Evolutionary conservation across 2,113 vertebrate genomes (phyloP).

Genomic region (Ciconia stormi): DNA sequence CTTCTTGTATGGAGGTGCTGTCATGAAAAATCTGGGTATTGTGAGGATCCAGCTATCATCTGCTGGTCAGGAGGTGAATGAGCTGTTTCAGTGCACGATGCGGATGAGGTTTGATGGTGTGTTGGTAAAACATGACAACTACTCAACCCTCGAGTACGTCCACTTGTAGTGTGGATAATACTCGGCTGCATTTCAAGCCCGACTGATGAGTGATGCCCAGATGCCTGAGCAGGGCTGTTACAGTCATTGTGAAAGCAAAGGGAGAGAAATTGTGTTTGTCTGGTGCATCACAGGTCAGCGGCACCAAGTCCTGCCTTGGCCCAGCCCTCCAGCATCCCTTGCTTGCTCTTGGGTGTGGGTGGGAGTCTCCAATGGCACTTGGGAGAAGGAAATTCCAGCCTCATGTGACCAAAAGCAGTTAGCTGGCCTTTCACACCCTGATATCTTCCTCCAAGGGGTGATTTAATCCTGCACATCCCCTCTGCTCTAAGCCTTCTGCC

Average conservation of each 20-base stretch:
- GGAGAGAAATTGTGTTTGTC: neutral
- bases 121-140: neutral
- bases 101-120: neutral
- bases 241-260: neutral
- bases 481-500: neutral
- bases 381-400: neutral
- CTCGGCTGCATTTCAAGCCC: neutral
- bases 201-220: fast-evolving
- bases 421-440: neutral
- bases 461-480: conserved; percentile 4
- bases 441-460: conserved; percentile 36
- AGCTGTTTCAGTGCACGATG: neutral
- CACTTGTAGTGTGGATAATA: neutral
- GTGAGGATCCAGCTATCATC: neutral
- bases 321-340: neutral
- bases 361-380: neutral
- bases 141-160: neutral
- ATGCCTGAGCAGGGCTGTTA: neutral
- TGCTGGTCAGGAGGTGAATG: neutral
- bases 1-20: neutral
- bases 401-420: neutral
- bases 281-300: neutral
- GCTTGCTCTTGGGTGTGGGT: neutral
- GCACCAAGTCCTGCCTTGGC: neutral
- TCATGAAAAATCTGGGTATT: neutral